Base-by-base conservation (phyloP, 1,140 invertebrate species). In the Bombyx mandarina region DNA sequence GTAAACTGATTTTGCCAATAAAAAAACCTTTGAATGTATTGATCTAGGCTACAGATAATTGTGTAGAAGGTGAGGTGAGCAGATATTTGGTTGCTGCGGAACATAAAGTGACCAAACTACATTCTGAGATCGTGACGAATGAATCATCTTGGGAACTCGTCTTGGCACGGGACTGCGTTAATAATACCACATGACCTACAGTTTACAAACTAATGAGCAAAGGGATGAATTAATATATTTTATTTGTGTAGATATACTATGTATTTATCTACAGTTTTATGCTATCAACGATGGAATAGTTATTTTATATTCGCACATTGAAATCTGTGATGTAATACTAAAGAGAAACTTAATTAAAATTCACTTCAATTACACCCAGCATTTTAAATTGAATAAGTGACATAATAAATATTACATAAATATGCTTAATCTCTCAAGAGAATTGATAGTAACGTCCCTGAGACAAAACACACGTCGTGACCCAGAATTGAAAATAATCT, bases 401-500 rank as follows among this genome's bases (percentile, higher is more conserved):
- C 61, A 66, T 63, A 56, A 64, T 49, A 66, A 43, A 43, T 71
- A 59, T 63, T 52, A 61, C 60, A 62, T 54, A 68, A 70, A 75
- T 65, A 67, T 12, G 26, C 26, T 3, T 35, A 35, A 35, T 35
- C 26, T 35, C 26, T 35, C 26, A 35, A 54, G 60, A 61, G 61
- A 67, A 67, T 63, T 57, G 54, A 7, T 47, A 47, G 26, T 58
- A 65, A 69, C 60, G 81, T 83, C 81, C 81, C 72, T 81, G 83
- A 83, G 74, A 86, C 75, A 73, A 75, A 75, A 75, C 77, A 73
- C 66, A 74, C 63, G 56, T 65, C 56, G 66, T 73, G 79, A 83
- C 83, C 81, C 68, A 86, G 77, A 80, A 80, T 79, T 82, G 76
- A 81, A 82, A 82, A 82, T 81, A 82, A 77, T 80, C 69, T 63